Conservation (phyloP, 2,113 vertebrate genomes). For the Onychostoma macrolepis region DNA sequence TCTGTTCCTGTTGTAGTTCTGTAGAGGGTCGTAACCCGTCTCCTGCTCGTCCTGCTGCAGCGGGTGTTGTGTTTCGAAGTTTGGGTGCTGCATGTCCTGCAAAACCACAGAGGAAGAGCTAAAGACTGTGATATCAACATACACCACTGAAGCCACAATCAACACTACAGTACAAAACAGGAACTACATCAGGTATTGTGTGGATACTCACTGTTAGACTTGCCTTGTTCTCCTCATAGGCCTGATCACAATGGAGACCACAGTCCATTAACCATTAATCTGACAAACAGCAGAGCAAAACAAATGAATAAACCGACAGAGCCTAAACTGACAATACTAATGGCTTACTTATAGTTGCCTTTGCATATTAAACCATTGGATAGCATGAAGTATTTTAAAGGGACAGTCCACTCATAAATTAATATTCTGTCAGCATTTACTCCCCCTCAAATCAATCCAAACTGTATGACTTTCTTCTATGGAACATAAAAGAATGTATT, state of each 20-base stretch:
- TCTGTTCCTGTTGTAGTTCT: conserved; percentile 80
- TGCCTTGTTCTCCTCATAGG: too few relatives aligned
- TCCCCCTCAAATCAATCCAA: too few relatives aligned
- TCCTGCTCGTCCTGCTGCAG: conserved; percentile 94
- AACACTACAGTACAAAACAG: not conserved
- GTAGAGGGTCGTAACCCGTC: conserved; percentile 90
- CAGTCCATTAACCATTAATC: conserved; percentile 36
- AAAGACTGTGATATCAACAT: not conserved
- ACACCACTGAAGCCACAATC: not conserved
- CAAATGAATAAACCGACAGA: not conserved
- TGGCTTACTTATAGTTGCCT: not conserved
- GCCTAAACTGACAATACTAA: not conserved
- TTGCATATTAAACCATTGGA: not conserved
- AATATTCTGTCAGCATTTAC: too few relatives aligned
- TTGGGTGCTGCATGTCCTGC: conserved; percentile 89
- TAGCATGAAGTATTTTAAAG: not conserved
- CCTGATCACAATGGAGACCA: conserved; percentile 11
- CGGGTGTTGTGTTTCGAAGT: conserved; percentile 89
- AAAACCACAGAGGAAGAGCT: conserved; percentile 23
- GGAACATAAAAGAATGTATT: too few relatives aligned
- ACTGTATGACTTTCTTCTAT: too few relatives aligned
- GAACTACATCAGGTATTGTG: not conserved
- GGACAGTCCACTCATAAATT: not conserved
- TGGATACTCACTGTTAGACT: conserved; percentile 39
- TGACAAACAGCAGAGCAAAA: conserved; percentile 38